Base-by-base conservation (phyloP, 1,140 invertebrate genomes). In the Trissolcus basalis region DNA sequence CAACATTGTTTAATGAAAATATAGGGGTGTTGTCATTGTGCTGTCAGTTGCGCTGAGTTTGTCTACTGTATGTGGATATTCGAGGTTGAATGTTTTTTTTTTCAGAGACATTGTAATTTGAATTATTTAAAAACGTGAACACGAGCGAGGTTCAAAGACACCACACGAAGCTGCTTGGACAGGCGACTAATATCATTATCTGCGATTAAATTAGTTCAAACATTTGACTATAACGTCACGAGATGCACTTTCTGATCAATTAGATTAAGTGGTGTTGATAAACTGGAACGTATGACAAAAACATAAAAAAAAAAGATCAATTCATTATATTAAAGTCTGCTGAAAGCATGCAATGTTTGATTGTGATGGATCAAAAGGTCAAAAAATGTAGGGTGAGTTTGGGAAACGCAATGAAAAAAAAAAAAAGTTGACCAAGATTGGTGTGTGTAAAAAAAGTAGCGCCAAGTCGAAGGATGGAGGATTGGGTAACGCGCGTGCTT, bases 401-500 rank as follows among this genome's bases (percentile, higher is more conserved):
- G 15, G 15, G 35, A 13, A 32, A 12, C n/a, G 33, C 10, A 35
- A 48, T 39, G 16, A 51, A 59, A n/a, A n/a, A n/a, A 60, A 60
- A 55, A 41, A 54, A 14, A 41, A 27, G 50, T 32, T 13, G 27
- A 60, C 14, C 7, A 63, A 58, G 53, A 54, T 74, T 44, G 6
- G 50, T 19, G 39, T 53, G 51, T 39, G 36, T 35, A 35, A 32
- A 63, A 67, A 68, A 68, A 63, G 41, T 51, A 14, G 9, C 36
- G 60, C 44, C 47, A 59, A 60, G 12, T 47, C 50, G 44, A 27
- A 33, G 59, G 70, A 74, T 47, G 74, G 69, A 83, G 82, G 80
- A 80, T 85, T 84, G 59, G 81, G 77, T 67, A 80, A 80, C 75
- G 55, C 78, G 71, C 49, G 70, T 45, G 74, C 61, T 61, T 59